Conservation (phyloP, 2,113 vertebrate genomes). For the Pedionomus torquatus region DNA sequence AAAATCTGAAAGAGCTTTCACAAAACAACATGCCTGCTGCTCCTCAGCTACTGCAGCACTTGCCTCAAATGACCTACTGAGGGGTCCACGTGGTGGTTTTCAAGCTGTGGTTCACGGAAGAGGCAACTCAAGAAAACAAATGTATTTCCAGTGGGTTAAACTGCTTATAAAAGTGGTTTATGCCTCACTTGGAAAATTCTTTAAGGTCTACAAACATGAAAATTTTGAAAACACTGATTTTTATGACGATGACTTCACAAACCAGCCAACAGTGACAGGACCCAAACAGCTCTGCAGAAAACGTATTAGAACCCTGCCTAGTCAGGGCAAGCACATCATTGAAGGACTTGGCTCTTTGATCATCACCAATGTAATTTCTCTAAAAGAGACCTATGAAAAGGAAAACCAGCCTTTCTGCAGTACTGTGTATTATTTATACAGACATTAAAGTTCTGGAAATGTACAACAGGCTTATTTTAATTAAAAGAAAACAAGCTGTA, state of each 20-base stretch:
- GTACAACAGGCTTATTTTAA: background rate
- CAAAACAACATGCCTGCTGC: background rate
- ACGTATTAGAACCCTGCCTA: background rate
- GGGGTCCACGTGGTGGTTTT: fast-evolving
- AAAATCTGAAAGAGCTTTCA: background rate
- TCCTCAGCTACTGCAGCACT: background rate
- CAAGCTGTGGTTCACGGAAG: fast-evolving
- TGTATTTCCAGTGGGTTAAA: background rate
- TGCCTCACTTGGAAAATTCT: background rate
- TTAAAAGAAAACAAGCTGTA: background rate
- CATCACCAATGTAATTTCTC: background rate
- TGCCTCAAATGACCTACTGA: background rate
- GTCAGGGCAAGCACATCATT: background rate
- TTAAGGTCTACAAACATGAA: background rate
- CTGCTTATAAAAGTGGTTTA: background rate
- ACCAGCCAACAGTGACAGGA: background rate
- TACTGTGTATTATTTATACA: background rate
- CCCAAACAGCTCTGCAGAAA: background rate
- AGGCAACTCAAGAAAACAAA: background rate
- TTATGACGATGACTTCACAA: background rate
- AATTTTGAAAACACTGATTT: background rate
- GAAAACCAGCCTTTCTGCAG: background rate
- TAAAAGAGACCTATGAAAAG: background rate
- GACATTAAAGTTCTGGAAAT: background rate
- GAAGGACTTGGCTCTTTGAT: background rate